A percentile compares a stretch with the other conserved stretches of the same genome.
phyloP scores from a whole-genome alignment of 2,888 invertebrate genomes.

The Muscina levida region DNA sequence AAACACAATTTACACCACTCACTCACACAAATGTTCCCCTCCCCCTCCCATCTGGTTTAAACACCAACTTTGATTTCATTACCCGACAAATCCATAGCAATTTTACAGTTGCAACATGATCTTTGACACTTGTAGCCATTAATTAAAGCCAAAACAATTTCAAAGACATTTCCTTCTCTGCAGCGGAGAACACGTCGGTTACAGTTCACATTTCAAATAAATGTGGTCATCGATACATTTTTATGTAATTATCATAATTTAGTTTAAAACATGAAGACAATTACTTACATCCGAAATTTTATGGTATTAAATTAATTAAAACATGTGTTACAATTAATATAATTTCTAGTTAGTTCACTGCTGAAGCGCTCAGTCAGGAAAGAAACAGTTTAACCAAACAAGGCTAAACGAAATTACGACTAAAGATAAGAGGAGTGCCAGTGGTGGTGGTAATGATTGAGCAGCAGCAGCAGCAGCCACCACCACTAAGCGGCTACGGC shows the following conservation, averaged over 20 bases:
- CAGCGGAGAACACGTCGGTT: background rate
- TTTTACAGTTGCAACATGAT: too few species aligned
- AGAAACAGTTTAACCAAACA: background rate
- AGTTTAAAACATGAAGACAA: slow-evolving; percentile 17
- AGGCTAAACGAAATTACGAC: background rate
- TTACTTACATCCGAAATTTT: slow-evolving; percentile 30
- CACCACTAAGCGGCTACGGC: too few species aligned
- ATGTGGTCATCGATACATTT: slow-evolving; percentile 42
- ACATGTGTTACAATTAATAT: slow-evolving; percentile 37
- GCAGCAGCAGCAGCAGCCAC: too few species aligned
- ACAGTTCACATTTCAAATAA: slow-evolving; percentile 14
- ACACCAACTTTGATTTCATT: too few species aligned
- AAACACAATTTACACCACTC: too few species aligned
- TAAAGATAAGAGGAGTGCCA: too few species aligned
- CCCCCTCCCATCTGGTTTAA: too few species aligned
- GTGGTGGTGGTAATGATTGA: too few species aligned
- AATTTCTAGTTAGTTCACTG: slow-evolving; percentile 17
- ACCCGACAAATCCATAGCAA: too few species aligned
- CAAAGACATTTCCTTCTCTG: background rate
- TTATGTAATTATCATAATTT: slow-evolving; percentile 50
- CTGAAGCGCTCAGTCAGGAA: background rate
- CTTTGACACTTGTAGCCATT: too few species aligned
- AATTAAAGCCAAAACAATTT: background rate
- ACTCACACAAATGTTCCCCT: too few species aligned
- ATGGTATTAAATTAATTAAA: slow-evolving; percentile 33